Evolutionary conservation across 2,113 vertebrate species (phyloP).

Genomic region (Chloropsis cyanopogon): DNA sequence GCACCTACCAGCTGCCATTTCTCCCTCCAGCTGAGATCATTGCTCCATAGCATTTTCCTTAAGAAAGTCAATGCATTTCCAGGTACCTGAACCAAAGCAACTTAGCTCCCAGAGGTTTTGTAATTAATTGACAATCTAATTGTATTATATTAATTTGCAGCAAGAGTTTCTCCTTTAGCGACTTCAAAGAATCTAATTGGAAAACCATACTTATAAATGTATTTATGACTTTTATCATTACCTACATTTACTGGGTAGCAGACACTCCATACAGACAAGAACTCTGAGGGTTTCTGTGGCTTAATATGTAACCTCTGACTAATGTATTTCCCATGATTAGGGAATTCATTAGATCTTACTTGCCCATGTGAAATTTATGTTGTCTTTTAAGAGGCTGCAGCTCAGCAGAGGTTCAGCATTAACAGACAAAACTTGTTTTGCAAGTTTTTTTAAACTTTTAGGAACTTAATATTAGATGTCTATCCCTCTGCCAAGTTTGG

Average conservation of each 20-base stretch:
- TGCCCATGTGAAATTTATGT: neutral
- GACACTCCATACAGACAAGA: neutral
- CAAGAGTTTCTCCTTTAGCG: neutral
- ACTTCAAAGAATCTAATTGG: neutral
- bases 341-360: neutral
- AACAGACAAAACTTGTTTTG: neutral
- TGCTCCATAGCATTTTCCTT: neutral
- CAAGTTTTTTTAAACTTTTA: neutral
- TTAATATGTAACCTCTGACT: neutral
- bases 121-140: neutral
- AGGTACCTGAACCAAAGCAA: neutral
- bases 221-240: neutral
- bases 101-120: neutral
- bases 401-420: neutral
- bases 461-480: neutral
- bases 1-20: neutral
- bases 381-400: neutral
- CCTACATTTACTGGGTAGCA: neutral
- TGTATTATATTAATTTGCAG: neutral
- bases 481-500: neutral
- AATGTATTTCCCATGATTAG: constrained; percentile 19
- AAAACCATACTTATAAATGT: neutral
- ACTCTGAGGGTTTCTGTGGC: neutral
- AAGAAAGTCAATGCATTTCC: neutral
- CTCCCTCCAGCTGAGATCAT: neutral